These are phyloP conservation scores for Potorous gilbertii DNA, from an alignment of 2,797 vertebrate genomes.

Conservation along the genomic window DNA sequence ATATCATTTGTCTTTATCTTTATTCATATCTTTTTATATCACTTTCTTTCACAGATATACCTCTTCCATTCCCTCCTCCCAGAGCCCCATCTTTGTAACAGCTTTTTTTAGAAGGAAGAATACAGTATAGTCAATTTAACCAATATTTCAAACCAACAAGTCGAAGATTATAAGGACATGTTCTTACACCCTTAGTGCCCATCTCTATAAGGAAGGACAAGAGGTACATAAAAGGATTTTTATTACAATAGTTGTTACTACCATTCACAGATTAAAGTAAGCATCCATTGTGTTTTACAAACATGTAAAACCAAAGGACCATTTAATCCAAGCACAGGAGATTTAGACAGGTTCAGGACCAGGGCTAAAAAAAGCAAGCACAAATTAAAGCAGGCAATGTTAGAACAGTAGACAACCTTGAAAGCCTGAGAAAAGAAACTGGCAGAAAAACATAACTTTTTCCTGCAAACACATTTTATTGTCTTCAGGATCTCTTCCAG, in stretches of 20 bases:
- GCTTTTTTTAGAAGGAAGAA: neutral
- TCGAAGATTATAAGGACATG: neutral
- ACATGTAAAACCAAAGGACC: slow-evolving; percentile 49
- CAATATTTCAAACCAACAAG: neutral
- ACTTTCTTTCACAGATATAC: neutral
- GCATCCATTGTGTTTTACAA: slow-evolving; percentile 48
- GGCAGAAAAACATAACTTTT: neutral
- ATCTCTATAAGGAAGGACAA: neutral
- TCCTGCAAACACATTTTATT: neutral
- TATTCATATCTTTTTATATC: neutral
- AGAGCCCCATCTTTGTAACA: neutral
- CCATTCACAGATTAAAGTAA: slow-evolving; percentile 33
- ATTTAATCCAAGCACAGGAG: slow-evolving; percentile 27
- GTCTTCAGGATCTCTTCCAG: neutral
- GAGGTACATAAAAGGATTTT: slow-evolving; percentile 23
- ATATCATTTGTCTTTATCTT: neutral
- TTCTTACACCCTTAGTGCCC: neutral
- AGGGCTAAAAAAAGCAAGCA: slow-evolving; percentile 30
- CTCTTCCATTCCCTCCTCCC: neutral
- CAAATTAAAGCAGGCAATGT: slow-evolving; percentile 27
- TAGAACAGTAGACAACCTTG: slow-evolving; percentile 34
- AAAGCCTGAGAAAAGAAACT: neutral
- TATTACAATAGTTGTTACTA: neutral
- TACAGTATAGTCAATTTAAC: neutral
- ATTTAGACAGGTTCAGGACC: neutral